A percentile compares a stretch with the other conserved stretches of the same genome.
Conservation (phyloP, 2,797 vertebrate species). For the Siniperca obscura region DNA sequence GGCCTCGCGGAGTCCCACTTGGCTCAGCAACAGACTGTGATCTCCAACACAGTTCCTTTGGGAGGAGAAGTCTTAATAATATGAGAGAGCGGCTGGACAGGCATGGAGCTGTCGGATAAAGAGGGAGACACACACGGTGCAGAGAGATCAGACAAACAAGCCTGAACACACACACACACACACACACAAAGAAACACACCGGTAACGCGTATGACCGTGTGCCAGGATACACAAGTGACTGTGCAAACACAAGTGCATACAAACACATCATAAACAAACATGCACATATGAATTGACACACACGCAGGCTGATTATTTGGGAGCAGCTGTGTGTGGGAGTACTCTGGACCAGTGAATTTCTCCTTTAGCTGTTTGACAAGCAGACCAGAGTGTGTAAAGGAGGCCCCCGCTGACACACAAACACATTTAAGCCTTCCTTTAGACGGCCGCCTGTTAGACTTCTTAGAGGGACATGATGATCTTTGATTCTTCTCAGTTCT, state of each 20-base stretch:
- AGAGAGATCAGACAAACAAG: slow-evolving; percentile 45
- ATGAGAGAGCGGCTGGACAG: slow-evolving; percentile 59
- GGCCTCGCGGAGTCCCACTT: slow-evolving; percentile 33
- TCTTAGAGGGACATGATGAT: not conserved
- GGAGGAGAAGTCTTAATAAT: slow-evolving; percentile 56
- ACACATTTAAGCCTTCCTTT: slow-evolving; percentile 47
- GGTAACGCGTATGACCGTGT: not conserved
- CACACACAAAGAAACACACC: slow-evolving; percentile 20
- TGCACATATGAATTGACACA: slow-evolving; percentile 42
- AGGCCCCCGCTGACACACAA: slow-evolving; percentile 55
- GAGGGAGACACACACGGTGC: slow-evolving; percentile 17
- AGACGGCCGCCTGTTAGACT: slow-evolving; percentile 12
- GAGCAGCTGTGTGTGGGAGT: slow-evolving; percentile 80
- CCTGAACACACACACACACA: slow-evolving; percentile 19
- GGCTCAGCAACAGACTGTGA: slow-evolving; percentile 45
- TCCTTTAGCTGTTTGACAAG: slow-evolving; percentile 64
- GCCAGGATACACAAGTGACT: slow-evolving; percentile 10
- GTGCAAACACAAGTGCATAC: slow-evolving; percentile 33
- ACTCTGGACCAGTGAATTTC: slow-evolving; percentile 67
- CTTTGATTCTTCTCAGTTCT: slow-evolving; percentile 9
- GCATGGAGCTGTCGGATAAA: slow-evolving; percentile 48
- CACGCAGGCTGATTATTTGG: slow-evolving; percentile 56
- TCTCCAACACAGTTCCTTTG: slow-evolving; percentile 43
- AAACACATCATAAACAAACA: slow-evolving; percentile 37
- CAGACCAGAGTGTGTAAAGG: slow-evolving; percentile 54